phyloP scores from a whole-genome alignment of 2,113 vertebrate genomes.

The Sisor rabdophorus region DNA sequence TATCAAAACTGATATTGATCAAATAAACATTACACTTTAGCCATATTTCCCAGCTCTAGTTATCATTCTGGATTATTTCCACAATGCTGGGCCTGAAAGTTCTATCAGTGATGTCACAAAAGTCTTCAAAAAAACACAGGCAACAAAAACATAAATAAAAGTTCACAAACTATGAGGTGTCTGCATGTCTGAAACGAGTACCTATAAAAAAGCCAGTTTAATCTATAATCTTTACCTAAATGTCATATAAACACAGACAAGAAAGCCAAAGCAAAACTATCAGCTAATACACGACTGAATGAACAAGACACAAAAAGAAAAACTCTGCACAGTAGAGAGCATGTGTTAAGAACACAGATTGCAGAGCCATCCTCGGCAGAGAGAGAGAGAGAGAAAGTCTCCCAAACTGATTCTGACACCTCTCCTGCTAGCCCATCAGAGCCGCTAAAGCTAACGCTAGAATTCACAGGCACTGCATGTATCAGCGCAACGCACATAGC shows the following conservation, averaged over 20 bases:
- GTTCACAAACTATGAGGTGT: slow-evolving; percentile 20
- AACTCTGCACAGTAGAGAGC: slow-evolving; percentile 13
- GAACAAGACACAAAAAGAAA: neutral
- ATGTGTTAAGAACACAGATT: slow-evolving; percentile 48
- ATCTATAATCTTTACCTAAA: neutral
- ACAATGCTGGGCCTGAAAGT: no score
- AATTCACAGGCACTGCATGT: slow-evolving; percentile 78
- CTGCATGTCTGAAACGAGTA: slow-evolving; percentile 11
- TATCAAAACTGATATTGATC: no score
- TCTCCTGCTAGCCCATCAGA: slow-evolving; percentile 70
- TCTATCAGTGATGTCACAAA: no score
- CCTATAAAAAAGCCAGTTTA: neutral
- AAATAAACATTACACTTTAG: no score
- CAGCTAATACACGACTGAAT: neutral
- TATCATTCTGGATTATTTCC: no score
- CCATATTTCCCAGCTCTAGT: no score
- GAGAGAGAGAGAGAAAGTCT: slow-evolving; percentile 41
- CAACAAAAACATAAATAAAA: neutral
- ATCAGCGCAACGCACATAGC: slow-evolving; percentile 71
- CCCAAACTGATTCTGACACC: slow-evolving; percentile 66
- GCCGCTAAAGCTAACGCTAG: slow-evolving; percentile 73
- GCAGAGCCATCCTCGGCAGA: slow-evolving; percentile 40
- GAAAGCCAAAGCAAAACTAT: neutral
- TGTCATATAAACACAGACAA: neutral
- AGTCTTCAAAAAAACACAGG: neutral